Percentiles rank a stretch among this genome's conserved stretches.
These are phyloP conservation scores for Lamprologus speciosus DNA, from an alignment of 2,113 vertebrate genomes.

Conservation along the genomic window DNA sequence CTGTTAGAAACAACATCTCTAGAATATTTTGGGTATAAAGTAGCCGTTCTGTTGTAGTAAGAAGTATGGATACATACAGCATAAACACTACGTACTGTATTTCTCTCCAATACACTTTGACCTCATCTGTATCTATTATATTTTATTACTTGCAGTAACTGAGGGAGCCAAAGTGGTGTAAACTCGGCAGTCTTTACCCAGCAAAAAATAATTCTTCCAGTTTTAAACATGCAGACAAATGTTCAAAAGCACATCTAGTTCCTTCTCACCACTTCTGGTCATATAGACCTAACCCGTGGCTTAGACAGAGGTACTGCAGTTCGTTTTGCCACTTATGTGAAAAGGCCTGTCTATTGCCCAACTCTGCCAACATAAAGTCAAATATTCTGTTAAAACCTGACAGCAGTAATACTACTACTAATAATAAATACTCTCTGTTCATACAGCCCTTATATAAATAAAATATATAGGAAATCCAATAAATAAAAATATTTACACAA, in stretches of 20 bases:
- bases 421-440: not conserved
- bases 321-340: not conserved
- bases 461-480: slow-evolving; percentile 12
- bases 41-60: not conserved
- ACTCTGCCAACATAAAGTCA: not conserved
- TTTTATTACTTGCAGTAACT: not conserved
- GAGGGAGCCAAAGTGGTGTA: not conserved
- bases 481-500: slow-evolving; percentile 35
- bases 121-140: not conserved
- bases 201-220: not conserved
- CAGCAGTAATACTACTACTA: not conserved
- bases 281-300: not conserved
- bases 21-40: slow-evolving; percentile 30
- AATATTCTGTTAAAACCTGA: not conserved
- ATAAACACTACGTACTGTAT: slow-evolving; percentile 20
- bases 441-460: slow-evolving; percentile 55
- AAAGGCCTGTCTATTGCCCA: not conserved
- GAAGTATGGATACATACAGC: slow-evolving; percentile 16
- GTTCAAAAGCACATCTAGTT: not conserved
- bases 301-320: not conserved
- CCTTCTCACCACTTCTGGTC: not conserved
- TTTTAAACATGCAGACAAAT: not conserved
- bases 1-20: slow-evolving; percentile 10
- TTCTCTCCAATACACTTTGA: not conserved
- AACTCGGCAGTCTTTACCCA: not conserved